phyloP scores from a whole-genome alignment of 2,888 invertebrate genomes.

The Drosophila pullipes region DNA sequence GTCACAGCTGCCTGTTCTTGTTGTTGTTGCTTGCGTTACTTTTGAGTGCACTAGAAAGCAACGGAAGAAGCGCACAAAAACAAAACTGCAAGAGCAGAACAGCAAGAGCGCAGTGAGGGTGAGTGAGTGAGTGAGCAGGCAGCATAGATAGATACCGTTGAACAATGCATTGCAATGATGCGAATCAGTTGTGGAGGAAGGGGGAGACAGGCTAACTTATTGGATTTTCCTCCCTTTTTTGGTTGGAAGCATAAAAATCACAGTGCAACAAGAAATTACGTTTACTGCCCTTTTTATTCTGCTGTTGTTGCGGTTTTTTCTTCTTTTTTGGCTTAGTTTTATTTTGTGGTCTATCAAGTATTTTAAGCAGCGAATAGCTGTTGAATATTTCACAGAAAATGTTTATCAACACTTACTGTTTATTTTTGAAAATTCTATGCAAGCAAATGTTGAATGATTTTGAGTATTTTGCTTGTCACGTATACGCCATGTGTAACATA shows the following conservation, averaged over 20 bases:
- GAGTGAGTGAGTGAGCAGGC: constrained; percentile 10
- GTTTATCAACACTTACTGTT: background rate
- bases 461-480: constrained; percentile 19
- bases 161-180: constrained; percentile 1
- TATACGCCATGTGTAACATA: constrained; percentile 43
- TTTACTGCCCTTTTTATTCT: constrained; percentile 38
- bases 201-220: constrained; percentile 35
- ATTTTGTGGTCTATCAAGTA: constrained; percentile 54
- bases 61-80: constrained; percentile 50
- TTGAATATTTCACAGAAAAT: constrained; percentile 52
- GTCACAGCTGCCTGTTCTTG: constrained; percentile 38
- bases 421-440: constrained; percentile 4
- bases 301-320: constrained; percentile 21
- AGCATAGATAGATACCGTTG: constrained; percentile 10
- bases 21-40: constrained; percentile 33
- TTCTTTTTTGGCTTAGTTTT: constrained; percentile 36
- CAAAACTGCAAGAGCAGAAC: constrained; percentile 17
- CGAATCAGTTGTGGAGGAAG: background rate
- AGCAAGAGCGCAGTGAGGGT: background rate
- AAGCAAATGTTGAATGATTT: constrained; percentile 10
- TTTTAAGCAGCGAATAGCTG: constrained; percentile 41
- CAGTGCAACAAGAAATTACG: constrained; percentile 33
- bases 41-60: constrained; percentile 55
- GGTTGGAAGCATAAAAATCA: constrained; percentile 38
- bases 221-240: constrained; percentile 36